Evolutionary conservation across 2,113 vertebrate genomes (phyloP).

Genomic region (Delphinus delphis): DNA sequence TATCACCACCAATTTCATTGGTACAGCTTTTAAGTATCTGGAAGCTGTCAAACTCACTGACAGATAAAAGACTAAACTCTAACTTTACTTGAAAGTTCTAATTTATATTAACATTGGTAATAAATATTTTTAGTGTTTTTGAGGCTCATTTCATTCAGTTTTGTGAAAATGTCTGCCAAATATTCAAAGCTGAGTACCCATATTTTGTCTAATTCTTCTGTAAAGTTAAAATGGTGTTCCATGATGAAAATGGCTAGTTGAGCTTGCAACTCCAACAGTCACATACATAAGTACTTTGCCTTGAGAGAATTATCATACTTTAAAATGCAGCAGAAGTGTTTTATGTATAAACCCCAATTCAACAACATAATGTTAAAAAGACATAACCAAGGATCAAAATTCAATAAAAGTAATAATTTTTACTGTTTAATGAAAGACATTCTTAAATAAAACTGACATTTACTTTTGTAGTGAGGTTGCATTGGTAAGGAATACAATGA

Average conservation of each 20-base stretch:
- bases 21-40: neutral
- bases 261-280: neutral
- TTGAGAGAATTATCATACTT: neutral
- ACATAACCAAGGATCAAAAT: neutral
- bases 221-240: neutral
- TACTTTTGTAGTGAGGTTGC: neutral
- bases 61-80: neutral
- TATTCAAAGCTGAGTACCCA: neutral
- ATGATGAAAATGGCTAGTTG: conserved; percentile 38
- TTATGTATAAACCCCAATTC: neutral
- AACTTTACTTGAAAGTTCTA: conserved; percentile 52
- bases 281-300: neutral
- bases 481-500: neutral
- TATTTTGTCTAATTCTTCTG: neutral
- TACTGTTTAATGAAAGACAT: neutral
- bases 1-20: neutral
- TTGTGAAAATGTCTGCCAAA: conserved; percentile 21
- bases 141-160: conserved; percentile 25
- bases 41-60: conserved; percentile 5
- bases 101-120: conserved; percentile 37
- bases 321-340: neutral
- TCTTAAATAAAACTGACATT: neutral
- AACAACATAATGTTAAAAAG: neutral
- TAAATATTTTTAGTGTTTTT: conserved; percentile 46
- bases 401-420: conserved; percentile 11